Evolutionary conservation across 2,113 vertebrate species (phyloP), one percentile per base, ranked within the genome.

Genomic region (Mesoclemmys tuberculata): DNA sequence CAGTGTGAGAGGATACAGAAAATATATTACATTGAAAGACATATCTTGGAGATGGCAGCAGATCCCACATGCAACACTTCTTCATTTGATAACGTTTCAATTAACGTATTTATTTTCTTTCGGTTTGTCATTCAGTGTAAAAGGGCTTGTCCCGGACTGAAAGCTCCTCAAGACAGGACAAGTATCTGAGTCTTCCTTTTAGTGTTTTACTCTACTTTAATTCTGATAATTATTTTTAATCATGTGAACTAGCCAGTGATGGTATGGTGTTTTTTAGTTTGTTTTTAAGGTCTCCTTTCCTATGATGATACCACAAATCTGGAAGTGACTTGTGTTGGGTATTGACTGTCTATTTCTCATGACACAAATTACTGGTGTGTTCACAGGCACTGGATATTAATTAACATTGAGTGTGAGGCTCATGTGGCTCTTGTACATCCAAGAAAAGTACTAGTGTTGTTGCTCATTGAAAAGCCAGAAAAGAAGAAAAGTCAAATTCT

Each of bases 231-330:
- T 82, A 14, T 26, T 89, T 79, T 89, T 88, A 84, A 10, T 77
- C 0, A 0, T 81, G 71, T 13, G 80, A 46, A 1, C 14, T 80
- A 24, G 5, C 35, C 71, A 27, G 19, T 81, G 11, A 26, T 0
- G 0, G 83, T 26, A 38, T 2, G n/a, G 31, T 38, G 8, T 61
- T 35, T 89, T 83, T 8, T 38, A 55, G 46, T 10, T 89, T 75
- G 38, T 68, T 5, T 49, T 11, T 46, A 27, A 52, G 52, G 16
- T 10, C 2, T 54, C 41, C 18, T 85, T 18, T 52, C 13, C 71
- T 71, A 16, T 74, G 55, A 49, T 77, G 35, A 54, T 0, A 1
- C 48, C 56, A 58, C 56, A 58, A 58, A 58, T 58, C 26, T 58
- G 56, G 7, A 58, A 58, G 16, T 18, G 51, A 18, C 21, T 12